These are phyloP conservation scores for Pachliopta kotzebuea DNA, from an alignment of 2,888 invertebrate genomes.

Conservation along the genomic window DNA sequence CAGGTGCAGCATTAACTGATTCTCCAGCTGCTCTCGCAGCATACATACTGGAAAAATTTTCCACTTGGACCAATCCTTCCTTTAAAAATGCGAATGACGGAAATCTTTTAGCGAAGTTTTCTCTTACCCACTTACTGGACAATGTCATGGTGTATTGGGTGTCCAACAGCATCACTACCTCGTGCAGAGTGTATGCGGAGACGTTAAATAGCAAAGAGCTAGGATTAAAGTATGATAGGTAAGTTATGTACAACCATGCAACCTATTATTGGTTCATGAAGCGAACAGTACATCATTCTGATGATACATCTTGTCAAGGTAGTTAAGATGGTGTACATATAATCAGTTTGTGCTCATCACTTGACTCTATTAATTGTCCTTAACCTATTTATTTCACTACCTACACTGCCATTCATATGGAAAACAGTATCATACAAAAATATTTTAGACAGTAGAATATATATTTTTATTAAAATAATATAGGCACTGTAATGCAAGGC, in stretches of 20 bases:
- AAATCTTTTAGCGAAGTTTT: constrained; percentile 76
- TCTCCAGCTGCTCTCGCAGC: constrained; percentile 93
- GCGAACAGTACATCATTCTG: no score
- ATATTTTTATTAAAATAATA: no score
- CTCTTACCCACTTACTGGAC: constrained; percentile 67
- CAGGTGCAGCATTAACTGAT: constrained; percentile 85
- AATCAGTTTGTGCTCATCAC: no score
- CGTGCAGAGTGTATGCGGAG: constrained; percentile 83
- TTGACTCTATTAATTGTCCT: no score
- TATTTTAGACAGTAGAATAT: no score
- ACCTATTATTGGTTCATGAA: no score
- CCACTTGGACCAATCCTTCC: constrained; percentile 82
- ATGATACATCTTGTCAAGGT: no score
- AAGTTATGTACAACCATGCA: constrained; percentile 36
- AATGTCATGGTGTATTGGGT: constrained; percentile 81
- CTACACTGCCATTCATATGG: no score
- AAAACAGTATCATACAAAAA: no score
- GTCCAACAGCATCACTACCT: constrained; percentile 68
- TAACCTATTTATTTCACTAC: no score
- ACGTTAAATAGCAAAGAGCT: constrained; percentile 49
- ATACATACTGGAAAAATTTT: constrained; percentile 94
- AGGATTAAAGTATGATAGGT: constrained; percentile 50
- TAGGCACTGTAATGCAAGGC: no score
- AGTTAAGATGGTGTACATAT: no score
- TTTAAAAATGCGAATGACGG: constrained; percentile 81